Base-by-base conservation (phyloP, 2,888 invertebrate species). In the Platerodrilus igneus region DNA sequence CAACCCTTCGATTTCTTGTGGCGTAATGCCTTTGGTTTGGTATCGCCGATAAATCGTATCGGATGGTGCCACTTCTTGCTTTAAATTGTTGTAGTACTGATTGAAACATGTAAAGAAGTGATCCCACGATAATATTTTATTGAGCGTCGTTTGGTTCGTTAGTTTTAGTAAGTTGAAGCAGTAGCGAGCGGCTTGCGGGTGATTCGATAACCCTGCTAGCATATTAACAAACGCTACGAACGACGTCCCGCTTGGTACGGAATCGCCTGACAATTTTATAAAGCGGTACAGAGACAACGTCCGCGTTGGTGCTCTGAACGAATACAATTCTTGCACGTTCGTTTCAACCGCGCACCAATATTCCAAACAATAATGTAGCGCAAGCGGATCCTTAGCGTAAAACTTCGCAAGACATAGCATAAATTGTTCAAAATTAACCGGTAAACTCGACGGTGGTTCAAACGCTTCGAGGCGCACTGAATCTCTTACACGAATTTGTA, bases 201-300 rank as follows among this genome's bases (percentile, higher is more conserved):
- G 78, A 50, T 82, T 83, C 2, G 89, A 83, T 32, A 96, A 73
- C 9, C 89, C 84, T 1, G 83, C 79, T 51, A 95, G 73, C 81
- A 95, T 90, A 52, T 81, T 82, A 47, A 94, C 73, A 69, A 92
- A 94, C 0, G 88, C 85, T 2, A 87, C 85, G 65, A 92, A 88
- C 34, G 95, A 70, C 11, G 86, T 80, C n/a, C n/a, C n/a, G 4
- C 88, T 79, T 5, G 89, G 86, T 45, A 93, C 72, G 60, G 88
- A 75, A 67, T 91, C 91, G 27, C 93, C 91, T 25, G 92, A 86
- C 47, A 88, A 73, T 0, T 90, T 79, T 19, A 95, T 83, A 68
- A 96, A 94, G 72, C 94, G 95, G 70, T 86, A 89, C 21, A 96
- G 70, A 0, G 86, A 82, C 4, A 87, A 84, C 35, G 87, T 79